Conservation (phyloP, 2,797 vertebrate genomes). For the Sardinella longiceps region DNA sequence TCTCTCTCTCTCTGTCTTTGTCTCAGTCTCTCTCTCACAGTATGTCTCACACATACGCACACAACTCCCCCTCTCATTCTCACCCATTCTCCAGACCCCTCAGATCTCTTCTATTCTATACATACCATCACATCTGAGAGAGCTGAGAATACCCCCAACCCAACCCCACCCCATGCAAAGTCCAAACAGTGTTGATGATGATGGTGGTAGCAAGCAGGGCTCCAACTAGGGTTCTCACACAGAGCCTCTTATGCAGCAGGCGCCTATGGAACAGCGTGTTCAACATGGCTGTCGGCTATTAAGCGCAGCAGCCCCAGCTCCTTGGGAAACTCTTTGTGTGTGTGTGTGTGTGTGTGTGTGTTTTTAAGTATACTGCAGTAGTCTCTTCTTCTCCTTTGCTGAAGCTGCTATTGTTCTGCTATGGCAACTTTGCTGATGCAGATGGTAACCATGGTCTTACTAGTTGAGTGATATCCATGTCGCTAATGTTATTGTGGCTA, state of each 20-base stretch:
- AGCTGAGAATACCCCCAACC: too few relatives aligned
- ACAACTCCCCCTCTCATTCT: background rate
- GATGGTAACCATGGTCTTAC: too few relatives aligned
- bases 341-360: background rate
- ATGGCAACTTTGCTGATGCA: too few relatives aligned
- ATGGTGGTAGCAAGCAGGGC: background rate
- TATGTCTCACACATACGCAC: background rate
- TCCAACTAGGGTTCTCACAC: background rate
- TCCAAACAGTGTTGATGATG: background rate
- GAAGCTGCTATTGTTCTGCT: too few relatives aligned
- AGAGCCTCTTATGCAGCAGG: background rate
- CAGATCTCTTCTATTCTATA: too few relatives aligned
- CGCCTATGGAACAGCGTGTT: background rate
- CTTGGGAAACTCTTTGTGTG: background rate
- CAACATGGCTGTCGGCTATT: background rate
- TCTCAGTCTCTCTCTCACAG: background rate
- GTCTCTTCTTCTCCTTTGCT: background rate
- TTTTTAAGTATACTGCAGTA: background rate
- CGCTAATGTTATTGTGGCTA: too few relatives aligned
- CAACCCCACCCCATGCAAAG: background rate
- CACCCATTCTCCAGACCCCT: background rate
- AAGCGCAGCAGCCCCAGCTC: background rate
- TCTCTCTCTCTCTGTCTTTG: background rate
- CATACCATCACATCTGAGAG: too few relatives aligned
- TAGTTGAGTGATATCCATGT: too few relatives aligned